Conservation (phyloP, 2,113 vertebrate genomes). For the Stomatorhinus ivindoensis region DNA sequence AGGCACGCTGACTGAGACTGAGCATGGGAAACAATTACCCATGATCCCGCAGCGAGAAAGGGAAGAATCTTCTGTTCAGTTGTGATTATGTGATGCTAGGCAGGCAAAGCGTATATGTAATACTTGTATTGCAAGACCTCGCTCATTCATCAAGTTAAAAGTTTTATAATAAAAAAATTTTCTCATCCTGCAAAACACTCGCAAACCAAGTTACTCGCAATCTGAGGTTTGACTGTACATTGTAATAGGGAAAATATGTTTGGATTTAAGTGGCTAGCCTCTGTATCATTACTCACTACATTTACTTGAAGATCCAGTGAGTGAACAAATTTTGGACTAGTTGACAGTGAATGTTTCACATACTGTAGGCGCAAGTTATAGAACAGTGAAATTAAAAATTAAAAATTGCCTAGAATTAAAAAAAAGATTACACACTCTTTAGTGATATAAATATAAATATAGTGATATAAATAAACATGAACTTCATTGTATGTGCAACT, state of each 20-base stretch:
- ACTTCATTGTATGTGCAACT: neutral
- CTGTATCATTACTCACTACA: neutral
- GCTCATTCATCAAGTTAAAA: too few species aligned
- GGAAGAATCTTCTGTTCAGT: too few species aligned
- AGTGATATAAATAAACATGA: neutral
- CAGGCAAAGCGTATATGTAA: too few species aligned
- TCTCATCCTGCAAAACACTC: too few species aligned
- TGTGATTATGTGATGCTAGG: too few species aligned
- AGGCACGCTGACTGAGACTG: too few species aligned
- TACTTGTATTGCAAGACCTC: too few species aligned
- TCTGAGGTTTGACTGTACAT: neutral
- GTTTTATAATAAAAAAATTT: too few species aligned
- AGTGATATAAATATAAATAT: neutral
- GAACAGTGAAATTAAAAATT: neutral
- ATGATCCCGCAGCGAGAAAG: too few species aligned
- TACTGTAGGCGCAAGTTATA: neutral
- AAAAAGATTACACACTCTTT: neutral
- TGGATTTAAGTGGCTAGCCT: neutral
- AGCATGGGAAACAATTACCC: too few species aligned
- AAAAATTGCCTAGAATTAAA: neutral
- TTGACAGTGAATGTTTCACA: neutral
- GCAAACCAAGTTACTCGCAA: too few species aligned
- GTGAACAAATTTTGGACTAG: neutral
- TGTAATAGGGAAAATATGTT: neutral
- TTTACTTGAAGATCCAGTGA: neutral